phyloP scores from a whole-genome alignment of 2,113 vertebrate genomes.

The Tympanuchus pallidicinctus region DNA sequence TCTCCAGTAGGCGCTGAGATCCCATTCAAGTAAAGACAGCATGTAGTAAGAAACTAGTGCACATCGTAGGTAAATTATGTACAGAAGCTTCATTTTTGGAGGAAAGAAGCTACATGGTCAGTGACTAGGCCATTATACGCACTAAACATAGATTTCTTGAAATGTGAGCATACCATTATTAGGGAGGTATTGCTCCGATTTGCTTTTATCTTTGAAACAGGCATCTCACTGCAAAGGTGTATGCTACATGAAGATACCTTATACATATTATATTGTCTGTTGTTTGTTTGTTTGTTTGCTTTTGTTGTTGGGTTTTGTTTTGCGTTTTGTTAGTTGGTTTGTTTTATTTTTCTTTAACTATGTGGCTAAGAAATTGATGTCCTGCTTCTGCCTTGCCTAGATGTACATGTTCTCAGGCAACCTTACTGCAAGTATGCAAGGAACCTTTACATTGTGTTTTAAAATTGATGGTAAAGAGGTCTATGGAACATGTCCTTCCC shows the following conservation, averaged over 20 bases:
- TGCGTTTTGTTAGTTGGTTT: neutral
- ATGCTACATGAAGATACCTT: neutral
- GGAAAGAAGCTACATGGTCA: fast-evolving
- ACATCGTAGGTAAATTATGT: neutral
- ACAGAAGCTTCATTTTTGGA: neutral
- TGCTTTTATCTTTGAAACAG: neutral
- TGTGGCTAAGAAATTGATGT: neutral
- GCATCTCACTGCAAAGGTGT: neutral
- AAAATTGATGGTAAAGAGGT: neutral
- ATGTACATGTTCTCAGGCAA: fast-evolving
- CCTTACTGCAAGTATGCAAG: neutral
- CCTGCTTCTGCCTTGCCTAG: neutral
- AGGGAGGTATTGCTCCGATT: neutral
- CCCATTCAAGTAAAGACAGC: neutral
- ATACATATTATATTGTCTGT: neutral
- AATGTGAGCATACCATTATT: neutral
- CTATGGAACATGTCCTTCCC: neutral
- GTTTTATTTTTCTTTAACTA: neutral
- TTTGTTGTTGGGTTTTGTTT: neutral
- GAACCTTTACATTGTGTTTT: neutral
- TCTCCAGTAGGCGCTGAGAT: neutral
- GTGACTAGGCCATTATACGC: neutral
- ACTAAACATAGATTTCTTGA: neutral
- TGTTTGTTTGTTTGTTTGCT: neutral
- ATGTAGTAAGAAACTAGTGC: neutral